phyloP scores from a whole-genome alignment of 1,140 invertebrate genomes.

The Uloborus diversus region DNA sequence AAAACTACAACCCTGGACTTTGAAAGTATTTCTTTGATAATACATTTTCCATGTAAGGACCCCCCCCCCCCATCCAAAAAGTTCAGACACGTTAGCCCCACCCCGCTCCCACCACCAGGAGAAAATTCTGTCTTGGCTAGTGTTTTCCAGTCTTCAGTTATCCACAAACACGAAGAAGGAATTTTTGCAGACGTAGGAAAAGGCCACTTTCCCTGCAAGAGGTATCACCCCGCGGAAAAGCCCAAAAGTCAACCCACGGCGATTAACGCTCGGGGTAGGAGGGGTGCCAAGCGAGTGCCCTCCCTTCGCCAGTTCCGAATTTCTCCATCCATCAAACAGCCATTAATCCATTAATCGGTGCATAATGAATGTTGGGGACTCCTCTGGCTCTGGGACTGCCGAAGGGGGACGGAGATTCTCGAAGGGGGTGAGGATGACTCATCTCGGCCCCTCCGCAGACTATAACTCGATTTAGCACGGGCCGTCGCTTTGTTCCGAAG shows the following conservation, averaged over 20 bases:
- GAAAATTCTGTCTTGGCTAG: neutral
- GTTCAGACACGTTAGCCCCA: neutral
- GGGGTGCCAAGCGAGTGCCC: neutral
- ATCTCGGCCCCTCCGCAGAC: neutral
- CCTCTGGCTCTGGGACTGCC: neutral
- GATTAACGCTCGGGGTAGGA: slow-evolving; percentile 40
- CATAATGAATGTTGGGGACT: slow-evolving; percentile 39
- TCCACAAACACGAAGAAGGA: neutral
- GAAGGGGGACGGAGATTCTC: slow-evolving; percentile 13
- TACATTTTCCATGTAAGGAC: too few relatives aligned
- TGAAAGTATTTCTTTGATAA: too few relatives aligned
- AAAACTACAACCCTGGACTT: too few relatives aligned
- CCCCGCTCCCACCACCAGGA: neutral
- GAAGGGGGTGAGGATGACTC: slow-evolving; percentile 12
- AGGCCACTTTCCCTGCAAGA: neutral
- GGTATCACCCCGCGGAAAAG: neutral
- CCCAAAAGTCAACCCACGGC: slow-evolving; percentile 40
- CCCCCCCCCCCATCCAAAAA: too few relatives aligned
- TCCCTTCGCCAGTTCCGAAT: slow-evolving; percentile 16
- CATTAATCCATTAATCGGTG: slow-evolving; percentile 55
- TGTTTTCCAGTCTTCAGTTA: neutral
- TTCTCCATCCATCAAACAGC: slow-evolving; percentile 50
- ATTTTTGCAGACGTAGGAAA: neutral
- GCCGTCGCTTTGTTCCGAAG: slow-evolving; percentile 34
- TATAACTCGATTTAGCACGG: slow-evolving; percentile 47